A percentile compares a stretch with the other conserved stretches of the same genome.
These are phyloP conservation scores for Musca vetustissima DNA, from an alignment of 1,140 invertebrate genomes.

Conservation along the genomic window DNA sequence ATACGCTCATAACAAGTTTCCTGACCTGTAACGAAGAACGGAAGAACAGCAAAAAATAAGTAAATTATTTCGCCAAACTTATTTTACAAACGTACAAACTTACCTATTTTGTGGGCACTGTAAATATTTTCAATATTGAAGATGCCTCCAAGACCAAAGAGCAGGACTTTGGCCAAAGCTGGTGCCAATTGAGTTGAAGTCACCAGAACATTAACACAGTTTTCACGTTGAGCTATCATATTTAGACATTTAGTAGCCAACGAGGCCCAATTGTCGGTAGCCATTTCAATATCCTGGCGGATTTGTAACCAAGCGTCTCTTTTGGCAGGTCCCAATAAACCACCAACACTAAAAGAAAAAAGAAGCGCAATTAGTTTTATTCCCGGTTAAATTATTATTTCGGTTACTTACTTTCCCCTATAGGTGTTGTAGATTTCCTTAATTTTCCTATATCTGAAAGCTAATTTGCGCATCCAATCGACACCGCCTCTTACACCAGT, in stretches of 20 bases:
- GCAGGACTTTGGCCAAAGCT: slow-evolving; percentile 87
- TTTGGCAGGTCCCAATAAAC: slow-evolving; percentile 79
- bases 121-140: slow-evolving; percentile 98
- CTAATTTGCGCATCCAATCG: slow-evolving; percentile 96
- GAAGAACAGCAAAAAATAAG: background rate
- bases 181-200: slow-evolving; percentile 94
- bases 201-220: slow-evolving; percentile 94
- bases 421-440: slow-evolving; percentile 96
- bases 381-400: background rate
- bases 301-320: slow-evolving; percentile 91
- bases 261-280: slow-evolving; percentile 94
- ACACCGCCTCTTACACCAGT: slow-evolving; percentile 88
- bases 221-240: slow-evolving; percentile 84
- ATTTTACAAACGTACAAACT: slow-evolving; percentile 28
- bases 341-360: slow-evolving; percentile 66
- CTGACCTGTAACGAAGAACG: slow-evolving; percentile 70
- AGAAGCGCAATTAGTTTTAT: background rate
- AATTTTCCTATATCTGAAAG: slow-evolving; percentile 92
- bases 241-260: slow-evolving; percentile 90
- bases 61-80: background rate
- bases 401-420: slow-evolving; percentile 74
- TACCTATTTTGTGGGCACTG: slow-evolving; percentile 96
- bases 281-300: slow-evolving; percentile 84
- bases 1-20: slow-evolving; percentile 90
- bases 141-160: slow-evolving; percentile 89